Conservation (phyloP, 2,113 vertebrate genomes). For the Eupsittula cactorum region DNA sequence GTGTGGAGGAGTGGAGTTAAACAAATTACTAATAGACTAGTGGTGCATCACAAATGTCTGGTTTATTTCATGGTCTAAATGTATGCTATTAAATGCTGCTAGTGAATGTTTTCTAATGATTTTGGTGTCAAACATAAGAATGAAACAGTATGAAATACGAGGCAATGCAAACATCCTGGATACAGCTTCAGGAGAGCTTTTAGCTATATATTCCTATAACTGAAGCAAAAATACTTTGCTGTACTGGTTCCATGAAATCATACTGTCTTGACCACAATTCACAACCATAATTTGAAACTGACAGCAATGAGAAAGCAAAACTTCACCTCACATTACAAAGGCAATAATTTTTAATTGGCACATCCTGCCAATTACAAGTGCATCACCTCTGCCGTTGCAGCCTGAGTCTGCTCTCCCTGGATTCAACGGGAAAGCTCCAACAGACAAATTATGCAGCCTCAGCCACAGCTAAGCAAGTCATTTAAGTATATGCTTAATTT, state of each 20-base stretch:
- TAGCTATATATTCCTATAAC: background rate
- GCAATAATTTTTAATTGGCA: background rate
- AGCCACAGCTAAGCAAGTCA: constrained; percentile 18
- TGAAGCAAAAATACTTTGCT: background rate
- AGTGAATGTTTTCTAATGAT: constrained; percentile 24
- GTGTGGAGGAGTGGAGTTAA: background rate
- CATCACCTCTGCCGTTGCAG: background rate
- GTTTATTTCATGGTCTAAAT: background rate
- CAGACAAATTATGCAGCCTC: constrained; percentile 1
- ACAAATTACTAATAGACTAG: constrained; percentile 10
- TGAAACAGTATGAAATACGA: constrained; percentile 15
- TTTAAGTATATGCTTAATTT: constrained; percentile 3
- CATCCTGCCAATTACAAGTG: background rate
- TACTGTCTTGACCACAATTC: background rate
- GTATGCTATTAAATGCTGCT: background rate
- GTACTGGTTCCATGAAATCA: background rate
- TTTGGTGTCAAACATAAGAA: background rate
- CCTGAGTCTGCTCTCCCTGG: background rate
- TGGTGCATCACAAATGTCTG: constrained; percentile 4
- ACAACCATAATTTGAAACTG: background rate
- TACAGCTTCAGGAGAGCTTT: background rate
- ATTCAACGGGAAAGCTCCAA: background rate
- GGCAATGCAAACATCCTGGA: background rate
- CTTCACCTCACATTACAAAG: background rate
- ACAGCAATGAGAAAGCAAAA: background rate